Base-by-base conservation (phyloP, 2,797 vertebrate genomes). In the Esox lucius region DNA sequence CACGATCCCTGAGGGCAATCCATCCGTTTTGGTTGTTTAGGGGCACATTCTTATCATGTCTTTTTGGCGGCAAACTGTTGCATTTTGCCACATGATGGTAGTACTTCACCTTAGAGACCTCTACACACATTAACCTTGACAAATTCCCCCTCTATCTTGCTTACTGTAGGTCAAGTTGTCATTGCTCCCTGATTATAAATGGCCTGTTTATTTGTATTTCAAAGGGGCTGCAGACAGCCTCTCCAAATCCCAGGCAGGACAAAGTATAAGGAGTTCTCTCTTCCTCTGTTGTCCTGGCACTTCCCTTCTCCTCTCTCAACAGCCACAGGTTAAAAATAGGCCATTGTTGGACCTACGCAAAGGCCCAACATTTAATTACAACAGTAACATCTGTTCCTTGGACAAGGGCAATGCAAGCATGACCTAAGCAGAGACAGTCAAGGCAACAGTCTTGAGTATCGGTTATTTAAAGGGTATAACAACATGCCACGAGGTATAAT, bases 291-390 rank as follows among this genome's bases (percentile, higher is more conserved):
- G 28, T 24, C 19, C 24, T 53, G 65, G 19, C 24, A 75, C 73
- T 67, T 75, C 64, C 67, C 42, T 19, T 31, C 49, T 26, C 48
- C 74, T 73, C 46, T 72, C 49, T 65, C 75, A 35, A 76, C 67
- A 79, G 75, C 72, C 51, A 75, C 49, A 75, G 79, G 87, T 87
- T 92, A 92, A 90, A 93, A 92, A 93, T 94, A 94, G 91, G 82
- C 86, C 85, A 92, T 93, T 93, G 92, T 93, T 90, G 67, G 53
- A 70, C 62, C 61, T 46, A 76, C 72, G 92, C 86, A 91, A 90
- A 91, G 81, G 75, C 77, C 76, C 72, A 66, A 74, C 8, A 6
- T 28, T 16, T 22, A 33, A 28, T 17, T 7, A 65, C 28, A 17
- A 31, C 26, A 31, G 24, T 33, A 15, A 31, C 26, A 65, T 35